Base-by-base conservation (phyloP, 2,797 vertebrate species). In the Schizopygopsis malacanthus region DNA sequence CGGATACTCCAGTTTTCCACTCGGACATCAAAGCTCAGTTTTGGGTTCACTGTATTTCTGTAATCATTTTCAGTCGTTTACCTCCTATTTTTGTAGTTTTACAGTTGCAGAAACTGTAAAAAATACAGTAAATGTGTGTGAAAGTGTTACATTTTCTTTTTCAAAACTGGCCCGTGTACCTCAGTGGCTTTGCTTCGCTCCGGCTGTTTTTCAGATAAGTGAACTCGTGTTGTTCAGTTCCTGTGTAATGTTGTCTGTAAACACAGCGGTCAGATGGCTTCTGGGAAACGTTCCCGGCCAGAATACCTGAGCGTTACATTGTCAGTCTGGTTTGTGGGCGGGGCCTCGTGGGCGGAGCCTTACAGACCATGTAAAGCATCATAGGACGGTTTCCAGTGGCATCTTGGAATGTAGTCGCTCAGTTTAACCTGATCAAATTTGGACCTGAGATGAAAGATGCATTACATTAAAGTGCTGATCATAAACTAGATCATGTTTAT, bases 231-330 rank as follows among this genome's bases (percentile, higher is more conserved):
- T 10, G 11, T 75, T 75, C 16, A 9, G 72, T 75, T 37, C 18
- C 47, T 75, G 25, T 52, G 47, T 20, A 75, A 52, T 75, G 72
- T 12, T 77, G 50, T 56, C 75, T 77, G 75, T 77, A 77, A 77
- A 56, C 18, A 77, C 37, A 56, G 45, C 11, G 0, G 47, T 52
- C 15, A 9, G 33, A 54, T 9, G 50, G 20, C 33, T 65, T 65
- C 63, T 65, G 63, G 63, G 28, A 65, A 65, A 16, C 1, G 28
- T 65, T 65, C 63, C 63, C 13, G 15, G 15, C 28, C 1, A 5
- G 12, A 65, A 65, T 65, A 65, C 28, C 28, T 54, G 28, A 76
- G 28, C 6, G 6, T 33, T 52, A n/a, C 2, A 5, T 0, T 77
- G 33, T 41, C 20, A n/a, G 18, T 4, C 4, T 39, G 11, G 39